Evolutionary conservation across 2,888 invertebrate genomes (phyloP).

Genomic region (Diplolepis rosae): DNA sequence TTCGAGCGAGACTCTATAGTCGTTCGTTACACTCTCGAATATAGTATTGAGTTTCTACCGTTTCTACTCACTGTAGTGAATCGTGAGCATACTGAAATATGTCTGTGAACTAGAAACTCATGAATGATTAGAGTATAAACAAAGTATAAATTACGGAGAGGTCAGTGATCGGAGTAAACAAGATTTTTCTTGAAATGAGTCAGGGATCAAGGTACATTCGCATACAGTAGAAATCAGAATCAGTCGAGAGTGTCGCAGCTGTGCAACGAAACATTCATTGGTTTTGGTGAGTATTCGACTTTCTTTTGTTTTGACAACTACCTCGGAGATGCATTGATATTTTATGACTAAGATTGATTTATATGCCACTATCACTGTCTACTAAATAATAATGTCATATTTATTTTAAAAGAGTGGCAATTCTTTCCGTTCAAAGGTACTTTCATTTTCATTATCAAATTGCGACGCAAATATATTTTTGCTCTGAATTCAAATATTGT

Average conservation of each 20-base stretch:
- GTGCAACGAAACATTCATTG: neutral
- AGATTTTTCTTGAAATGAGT: conserved; percentile 20
- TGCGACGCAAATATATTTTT: neutral
- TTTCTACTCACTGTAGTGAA: no score
- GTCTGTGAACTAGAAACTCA: neutral
- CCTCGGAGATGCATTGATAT: neutral
- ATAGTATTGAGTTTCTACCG: no score
- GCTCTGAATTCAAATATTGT: neutral
- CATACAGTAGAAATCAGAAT: conserved; percentile 5
- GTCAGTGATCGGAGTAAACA: conserved; percentile 30
- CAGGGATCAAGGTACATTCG: conserved; percentile 27
- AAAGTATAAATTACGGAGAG: conserved; percentile 8
- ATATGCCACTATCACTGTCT: neutral
- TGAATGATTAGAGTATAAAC: neutral
- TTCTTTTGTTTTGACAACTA: conserved; percentile 3
- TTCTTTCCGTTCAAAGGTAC: neutral
- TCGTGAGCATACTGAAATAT: no score
- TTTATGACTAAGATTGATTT: neutral
- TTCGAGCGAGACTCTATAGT: no score
- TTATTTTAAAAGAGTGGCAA: neutral
- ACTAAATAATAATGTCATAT: neutral
- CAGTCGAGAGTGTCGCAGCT: conserved; percentile 18
- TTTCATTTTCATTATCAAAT: neutral
- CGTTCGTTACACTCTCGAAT: no score
- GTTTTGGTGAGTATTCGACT: neutral